Base-by-base conservation (phyloP, 92 coral and sea anemone species). In the Virgularia gustaviana region DNA sequence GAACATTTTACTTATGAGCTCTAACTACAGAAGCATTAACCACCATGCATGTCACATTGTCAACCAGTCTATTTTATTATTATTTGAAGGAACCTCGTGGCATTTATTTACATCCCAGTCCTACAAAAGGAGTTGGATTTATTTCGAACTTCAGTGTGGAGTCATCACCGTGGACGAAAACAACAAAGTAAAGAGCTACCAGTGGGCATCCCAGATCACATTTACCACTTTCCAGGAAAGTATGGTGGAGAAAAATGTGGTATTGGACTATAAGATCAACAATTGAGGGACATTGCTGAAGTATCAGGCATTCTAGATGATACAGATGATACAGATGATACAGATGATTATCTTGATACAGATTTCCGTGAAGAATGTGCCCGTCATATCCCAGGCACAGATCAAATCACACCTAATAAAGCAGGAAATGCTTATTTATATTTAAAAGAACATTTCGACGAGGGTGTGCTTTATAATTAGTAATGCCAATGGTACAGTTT, bases 211-310 rank as follows among this genome's bases (percentile, higher is more conserved):
- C 78, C 78, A 22, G 70, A 72, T 23, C 78, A 54, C 35, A 35
- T 72, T 52, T 32, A 72, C 68, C 36, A 15, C 51, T 36, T 73
- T 45, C 65, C 65, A 20, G 65, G 29, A 34, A 19, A 34, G 18
- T 34, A 30, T 58, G 55, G 55, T 20, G 55, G 5, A 25, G 23
- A 18, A 49, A 49, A 49, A 49, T 49, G 55, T 49, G 10, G 55
- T 49, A 29, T 79, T 12, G 68, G 27, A n/a, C 65, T 80, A 3
- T 42, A 73, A 79, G 85, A 84, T 36, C 49, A 84, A 45, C 34
- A 84, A 25, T 81, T 84, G 6, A 37, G 49, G 65, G 85, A 85
- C 53, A 83, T 85, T 41, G 80, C 83, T 30, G 72, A 85, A 39
- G 10, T 80, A 36, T 85, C 83, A 49, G 36, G 57, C 24, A 68